Conservation (phyloP, 1,140 invertebrate species). For the Hylaeus anthracinus region DNA sequence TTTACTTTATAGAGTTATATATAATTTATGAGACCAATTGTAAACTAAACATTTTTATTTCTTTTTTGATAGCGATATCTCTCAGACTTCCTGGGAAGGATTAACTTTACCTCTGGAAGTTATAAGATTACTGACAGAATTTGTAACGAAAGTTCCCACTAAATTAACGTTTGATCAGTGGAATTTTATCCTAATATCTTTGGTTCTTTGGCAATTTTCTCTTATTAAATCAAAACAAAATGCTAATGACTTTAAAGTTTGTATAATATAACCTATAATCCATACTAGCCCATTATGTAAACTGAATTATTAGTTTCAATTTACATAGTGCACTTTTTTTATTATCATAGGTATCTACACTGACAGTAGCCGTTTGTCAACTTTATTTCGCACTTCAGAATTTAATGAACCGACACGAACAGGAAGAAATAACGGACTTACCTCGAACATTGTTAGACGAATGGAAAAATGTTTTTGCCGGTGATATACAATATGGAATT, state of each 20-base stretch:
- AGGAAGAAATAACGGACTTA: constrained; percentile 77
- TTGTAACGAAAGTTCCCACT: constrained; percentile 72
- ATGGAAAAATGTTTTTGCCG: constrained; percentile 83
- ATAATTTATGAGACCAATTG: constrained; percentile 4
- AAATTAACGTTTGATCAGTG: constrained; percentile 81
- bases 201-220: constrained; percentile 83
- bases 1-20: background rate
- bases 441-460: constrained; percentile 81
- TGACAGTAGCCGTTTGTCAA: constrained; percentile 80
- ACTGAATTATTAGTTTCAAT: constrained; percentile 44
- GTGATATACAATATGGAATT: constrained; percentile 80
- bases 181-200: constrained; percentile 85
- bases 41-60: constrained; percentile 31
- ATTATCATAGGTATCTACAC: constrained; percentile 76
- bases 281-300: constrained; percentile 27
- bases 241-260: constrained; percentile 77
- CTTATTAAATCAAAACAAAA: constrained; percentile 77
- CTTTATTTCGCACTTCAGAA: constrained; percentile 79
- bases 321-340: constrained; percentile 22
- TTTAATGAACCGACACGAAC: constrained; percentile 79
- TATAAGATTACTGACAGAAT: constrained; percentile 73
- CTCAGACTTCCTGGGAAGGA: constrained; percentile 70
- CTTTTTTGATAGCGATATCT: constrained; percentile 71
- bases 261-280: background rate
- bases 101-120: constrained; percentile 73